These are phyloP conservation scores for Sclerodermus sp. DNA, from an alignment of 2,888 invertebrate genomes.

Conservation along the genomic window DNA sequence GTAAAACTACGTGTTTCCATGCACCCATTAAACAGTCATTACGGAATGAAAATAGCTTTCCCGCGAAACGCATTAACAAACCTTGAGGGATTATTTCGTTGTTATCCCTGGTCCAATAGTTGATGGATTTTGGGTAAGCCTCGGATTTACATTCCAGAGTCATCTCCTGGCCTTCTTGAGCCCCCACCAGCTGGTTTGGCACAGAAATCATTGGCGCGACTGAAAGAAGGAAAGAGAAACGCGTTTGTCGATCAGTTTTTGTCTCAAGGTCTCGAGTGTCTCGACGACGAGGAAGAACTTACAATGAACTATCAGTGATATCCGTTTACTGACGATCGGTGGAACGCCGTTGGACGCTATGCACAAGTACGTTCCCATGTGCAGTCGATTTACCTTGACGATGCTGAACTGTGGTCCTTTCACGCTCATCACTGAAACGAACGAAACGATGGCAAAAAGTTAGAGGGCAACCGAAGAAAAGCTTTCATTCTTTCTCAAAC, in stretches of 20 bases:
- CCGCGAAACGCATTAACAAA: no score
- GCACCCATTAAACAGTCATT: no score
- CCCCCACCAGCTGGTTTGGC: slow-evolving; percentile 63
- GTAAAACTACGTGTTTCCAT: no score
- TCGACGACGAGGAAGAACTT: no score
- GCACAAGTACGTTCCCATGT: slow-evolving; percentile 60
- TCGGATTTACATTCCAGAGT: slow-evolving; percentile 63
- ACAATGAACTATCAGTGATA: slow-evolving; percentile 60
- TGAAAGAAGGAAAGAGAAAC: slow-evolving; percentile 33
- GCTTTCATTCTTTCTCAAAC: no score
- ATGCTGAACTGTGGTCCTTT: slow-evolving; percentile 63
- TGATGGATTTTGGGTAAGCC: slow-evolving; percentile 63
- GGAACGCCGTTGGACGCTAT: slow-evolving; percentile 61
- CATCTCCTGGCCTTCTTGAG: slow-evolving; percentile 59
- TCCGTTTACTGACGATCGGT: slow-evolving; percentile 59
- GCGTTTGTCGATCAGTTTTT: no score
- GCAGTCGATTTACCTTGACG: slow-evolving; percentile 56
- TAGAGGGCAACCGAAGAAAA: not conserved
- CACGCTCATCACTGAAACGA: slow-evolving; percentile 68
- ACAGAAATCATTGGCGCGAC: slow-evolving; percentile 64
- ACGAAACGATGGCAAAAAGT: no score
- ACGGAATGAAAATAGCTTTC: no score
- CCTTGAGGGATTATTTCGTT: slow-evolving; percentile 62
- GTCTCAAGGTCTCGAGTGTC: no score
- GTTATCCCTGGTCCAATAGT: slow-evolving; percentile 63